phyloP scores from a whole-genome alignment of 2,888 invertebrate genomes.

The Standfussiana lucernea region DNA sequence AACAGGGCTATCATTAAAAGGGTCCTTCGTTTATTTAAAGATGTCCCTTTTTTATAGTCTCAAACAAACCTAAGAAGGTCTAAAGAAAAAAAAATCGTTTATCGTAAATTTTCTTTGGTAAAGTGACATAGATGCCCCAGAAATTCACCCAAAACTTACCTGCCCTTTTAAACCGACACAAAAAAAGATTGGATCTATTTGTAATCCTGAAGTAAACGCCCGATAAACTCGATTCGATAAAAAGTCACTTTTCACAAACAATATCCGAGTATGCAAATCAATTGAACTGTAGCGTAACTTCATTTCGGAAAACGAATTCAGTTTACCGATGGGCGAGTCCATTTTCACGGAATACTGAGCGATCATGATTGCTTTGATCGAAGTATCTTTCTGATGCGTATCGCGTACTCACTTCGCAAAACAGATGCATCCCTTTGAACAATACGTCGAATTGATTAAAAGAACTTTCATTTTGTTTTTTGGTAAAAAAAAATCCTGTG shows the following conservation, averaged over 20 bases:
- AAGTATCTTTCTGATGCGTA: constrained; percentile 35
- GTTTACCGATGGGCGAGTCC: constrained; percentile 35
- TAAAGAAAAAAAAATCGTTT: too few relatives aligned
- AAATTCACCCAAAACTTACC: constrained; percentile 2
- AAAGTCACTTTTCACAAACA: constrained; percentile 30
- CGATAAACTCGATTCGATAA: constrained; percentile 17
- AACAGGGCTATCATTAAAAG: neutral
- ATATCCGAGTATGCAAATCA: constrained; percentile 33
- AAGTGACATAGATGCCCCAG: constrained; percentile 1
- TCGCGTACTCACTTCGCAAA: constrained; percentile 2
- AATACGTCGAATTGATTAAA: constrained; percentile 9
- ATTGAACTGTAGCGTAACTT: constrained; percentile 29
- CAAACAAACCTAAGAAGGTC: constrained; percentile 10
- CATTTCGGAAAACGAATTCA: constrained; percentile 48
- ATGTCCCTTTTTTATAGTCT: neutral
- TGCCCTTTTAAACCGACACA: constrained; percentile 26
- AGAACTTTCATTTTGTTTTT: neutral
- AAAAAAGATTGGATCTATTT: constrained; percentile 30
- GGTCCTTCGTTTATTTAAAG: neutral
- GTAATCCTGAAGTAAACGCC: constrained; percentile 13
- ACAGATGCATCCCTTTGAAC: constrained; percentile 1
- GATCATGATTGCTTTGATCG: constrained; percentile 43
- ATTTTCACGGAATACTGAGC: constrained; percentile 48
- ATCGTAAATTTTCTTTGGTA: constrained; percentile 13
- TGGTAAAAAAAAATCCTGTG: neutral